Evolutionary conservation across 37 sponge, comb jelly and placozoan genomes (phyloP).

Genomic region (Diacarnus erythraeanus): DNA sequence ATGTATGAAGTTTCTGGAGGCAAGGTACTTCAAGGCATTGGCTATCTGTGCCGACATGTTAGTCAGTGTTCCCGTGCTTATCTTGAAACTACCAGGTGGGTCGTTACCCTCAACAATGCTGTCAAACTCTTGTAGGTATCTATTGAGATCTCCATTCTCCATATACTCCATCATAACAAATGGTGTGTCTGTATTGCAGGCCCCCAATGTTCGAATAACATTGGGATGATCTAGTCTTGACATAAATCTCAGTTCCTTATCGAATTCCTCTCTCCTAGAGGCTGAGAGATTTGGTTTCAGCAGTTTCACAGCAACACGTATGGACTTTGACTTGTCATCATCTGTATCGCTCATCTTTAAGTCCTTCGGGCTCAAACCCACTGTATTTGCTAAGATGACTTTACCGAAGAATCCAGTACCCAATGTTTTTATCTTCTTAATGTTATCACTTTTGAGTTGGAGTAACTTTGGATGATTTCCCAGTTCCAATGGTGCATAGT

Average conservation of each 20-base stretch:
- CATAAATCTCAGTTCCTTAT: slow-evolving; percentile 69
- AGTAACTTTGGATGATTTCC: not conserved
- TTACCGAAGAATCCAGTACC: slow-evolving; percentile 69
- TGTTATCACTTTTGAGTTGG: slow-evolving; percentile 22
- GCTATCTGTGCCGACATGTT: slow-evolving; percentile 69
- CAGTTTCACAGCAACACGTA: slow-evolving; percentile 61
- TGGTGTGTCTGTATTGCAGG: slow-evolving; percentile 38
- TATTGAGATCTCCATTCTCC: slow-evolving; percentile 70
- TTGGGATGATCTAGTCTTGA: slow-evolving; percentile 51
- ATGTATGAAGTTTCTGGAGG: slow-evolving; percentile 63
- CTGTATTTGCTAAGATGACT: slow-evolving; percentile 52
- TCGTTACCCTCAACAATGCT: not conserved
- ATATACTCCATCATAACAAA: slow-evolving; percentile 77
- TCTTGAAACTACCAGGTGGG: not conserved
- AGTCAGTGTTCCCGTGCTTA: slow-evolving; percentile 34
- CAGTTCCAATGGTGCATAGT: slow-evolving; percentile 10
- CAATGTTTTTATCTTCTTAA: slow-evolving; percentile 28
- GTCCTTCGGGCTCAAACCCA: slow-evolving; percentile 46
- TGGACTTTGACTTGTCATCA: slow-evolving; percentile 13
- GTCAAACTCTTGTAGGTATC: slow-evolving; percentile 46
- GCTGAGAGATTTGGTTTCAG: slow-evolving; percentile 20
- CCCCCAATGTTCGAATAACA: slow-evolving; percentile 59
- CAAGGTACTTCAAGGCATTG: slow-evolving; percentile 76
- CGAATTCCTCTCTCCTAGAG: slow-evolving; percentile 18
- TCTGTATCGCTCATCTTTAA: slow-evolving; percentile 20